phyloP scores from a whole-genome alignment of 2,113 vertebrate species.

The Dicerorhinus sumatrensis region DNA sequence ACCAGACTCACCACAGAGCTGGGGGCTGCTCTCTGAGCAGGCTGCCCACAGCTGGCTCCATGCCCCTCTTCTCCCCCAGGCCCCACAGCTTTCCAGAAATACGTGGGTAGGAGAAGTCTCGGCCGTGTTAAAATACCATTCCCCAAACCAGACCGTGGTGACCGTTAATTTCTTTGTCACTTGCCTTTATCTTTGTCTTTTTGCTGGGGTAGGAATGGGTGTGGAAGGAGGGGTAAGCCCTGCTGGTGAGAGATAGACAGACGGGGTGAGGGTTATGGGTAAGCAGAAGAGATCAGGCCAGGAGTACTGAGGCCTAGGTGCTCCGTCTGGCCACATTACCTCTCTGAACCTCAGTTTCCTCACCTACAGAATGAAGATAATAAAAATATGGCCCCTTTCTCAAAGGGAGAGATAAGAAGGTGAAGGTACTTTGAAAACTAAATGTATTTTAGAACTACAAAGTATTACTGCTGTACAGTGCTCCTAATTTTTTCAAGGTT shows the following conservation, averaged over 20 bases:
- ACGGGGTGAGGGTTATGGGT: background rate
- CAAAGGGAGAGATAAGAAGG: background rate
- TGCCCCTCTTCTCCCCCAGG: background rate
- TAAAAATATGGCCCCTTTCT: background rate
- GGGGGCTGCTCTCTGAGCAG: background rate
- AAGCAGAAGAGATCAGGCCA: background rate
- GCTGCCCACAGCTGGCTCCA: background rate
- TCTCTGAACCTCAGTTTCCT: conserved; percentile 32
- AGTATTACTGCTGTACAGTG: background rate
- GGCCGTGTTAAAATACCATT: conserved; percentile 12
- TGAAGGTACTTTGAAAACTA: conserved; percentile 11
- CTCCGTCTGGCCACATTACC: background rate
- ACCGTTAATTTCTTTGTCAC: background rate
- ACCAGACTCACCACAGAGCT: conserved; percentile 39
- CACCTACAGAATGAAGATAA: background rate
- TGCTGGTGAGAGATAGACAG: conserved; percentile 59
- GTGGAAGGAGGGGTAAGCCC: conserved; percentile 35
- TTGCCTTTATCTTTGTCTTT: conserved; percentile 61
- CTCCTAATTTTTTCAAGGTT: conserved; percentile 19
- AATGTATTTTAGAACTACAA: conserved; percentile 7
- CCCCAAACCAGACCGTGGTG: background rate
- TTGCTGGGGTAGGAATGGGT: conserved; percentile 28
- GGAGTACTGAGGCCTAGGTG: background rate
- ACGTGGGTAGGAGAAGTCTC: background rate
- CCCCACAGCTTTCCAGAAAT: conserved; percentile 40